Conservation (phyloP, 2,113 vertebrate species). For the Brevimyrus niger region DNA sequence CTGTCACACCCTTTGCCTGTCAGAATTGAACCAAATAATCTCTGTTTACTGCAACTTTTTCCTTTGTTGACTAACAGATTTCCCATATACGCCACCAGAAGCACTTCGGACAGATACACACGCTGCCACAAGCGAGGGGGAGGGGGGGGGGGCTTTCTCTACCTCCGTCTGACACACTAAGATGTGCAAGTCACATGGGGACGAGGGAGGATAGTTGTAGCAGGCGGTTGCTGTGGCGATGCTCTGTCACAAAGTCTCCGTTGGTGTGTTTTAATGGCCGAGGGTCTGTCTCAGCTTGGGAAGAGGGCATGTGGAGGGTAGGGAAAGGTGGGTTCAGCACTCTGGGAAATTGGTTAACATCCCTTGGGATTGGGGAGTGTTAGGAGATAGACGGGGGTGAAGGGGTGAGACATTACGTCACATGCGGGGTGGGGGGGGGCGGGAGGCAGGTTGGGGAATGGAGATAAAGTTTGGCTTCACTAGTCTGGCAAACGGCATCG, state of each 20-base stretch:
- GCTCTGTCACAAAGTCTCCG: background rate
- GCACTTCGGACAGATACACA: background rate
- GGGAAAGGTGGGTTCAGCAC: constrained; percentile 2
- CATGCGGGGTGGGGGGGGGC: background rate
- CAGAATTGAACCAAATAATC: background rate
- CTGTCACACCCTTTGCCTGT: background rate
- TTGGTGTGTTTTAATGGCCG: background rate
- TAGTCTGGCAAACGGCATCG: background rate
- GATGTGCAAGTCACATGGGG: background rate
- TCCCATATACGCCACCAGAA: background rate
- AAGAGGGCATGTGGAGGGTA: background rate
- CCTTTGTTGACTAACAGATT: background rate
- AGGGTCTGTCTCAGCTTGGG: background rate
- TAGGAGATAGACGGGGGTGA: background rate
- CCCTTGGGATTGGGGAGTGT: constrained; percentile 13
- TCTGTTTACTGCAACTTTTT: background rate
- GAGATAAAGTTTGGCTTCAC: background rate
- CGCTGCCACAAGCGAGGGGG: background rate
- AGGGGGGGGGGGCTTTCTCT: background rate
- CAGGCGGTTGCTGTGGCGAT: background rate
- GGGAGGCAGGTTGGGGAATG: background rate
- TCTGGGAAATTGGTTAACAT: constrained; percentile 24
- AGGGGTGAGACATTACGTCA: constrained; percentile 13
- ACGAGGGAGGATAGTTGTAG: background rate
- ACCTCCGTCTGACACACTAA: background rate